Percentiles rank a stretch among this genome's conserved stretches.
These are phyloP conservation scores for Leptinotarsa lineolata DNA, from an alignment of 1,140 invertebrate genomes.

Conservation along the genomic window DNA sequence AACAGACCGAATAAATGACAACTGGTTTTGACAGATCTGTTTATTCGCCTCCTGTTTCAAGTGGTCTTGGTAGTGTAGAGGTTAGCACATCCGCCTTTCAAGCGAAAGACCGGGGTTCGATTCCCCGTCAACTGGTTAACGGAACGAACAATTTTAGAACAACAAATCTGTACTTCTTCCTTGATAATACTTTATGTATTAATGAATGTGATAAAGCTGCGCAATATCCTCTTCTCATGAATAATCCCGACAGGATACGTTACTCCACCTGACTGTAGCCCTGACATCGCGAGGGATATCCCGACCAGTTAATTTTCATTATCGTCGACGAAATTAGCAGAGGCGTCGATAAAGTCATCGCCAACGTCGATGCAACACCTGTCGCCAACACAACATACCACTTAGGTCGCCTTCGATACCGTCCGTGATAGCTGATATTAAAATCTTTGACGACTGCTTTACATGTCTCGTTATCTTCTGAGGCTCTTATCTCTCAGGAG, in stretches of 20 bases:
- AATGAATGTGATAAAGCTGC: too few relatives aligned
- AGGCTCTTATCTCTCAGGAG: slow-evolving; percentile 10
- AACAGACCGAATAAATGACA: too few relatives aligned
- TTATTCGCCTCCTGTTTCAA: too few relatives aligned
- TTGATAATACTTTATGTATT: too few relatives aligned
- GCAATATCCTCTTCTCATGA: not conserved
- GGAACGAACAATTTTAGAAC: too few relatives aligned
- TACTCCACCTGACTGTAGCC: not conserved
- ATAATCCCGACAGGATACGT: not conserved
- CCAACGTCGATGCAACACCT: slow-evolving; percentile 7
- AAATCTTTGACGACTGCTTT: slow-evolving; percentile 23
- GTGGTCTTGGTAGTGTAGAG: too few relatives aligned
- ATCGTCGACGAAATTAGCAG: slow-evolving; percentile 22
- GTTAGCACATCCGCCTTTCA: too few relatives aligned
- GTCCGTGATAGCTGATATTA: slow-evolving; percentile 16
- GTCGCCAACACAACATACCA: slow-evolving; percentile 24
- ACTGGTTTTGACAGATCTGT: too few relatives aligned
- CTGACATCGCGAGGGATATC: not conserved
- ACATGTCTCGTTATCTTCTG: slow-evolving; percentile 9
- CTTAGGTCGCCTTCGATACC: slow-evolving; percentile 22
- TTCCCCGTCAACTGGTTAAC: too few relatives aligned
- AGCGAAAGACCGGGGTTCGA: too few relatives aligned
- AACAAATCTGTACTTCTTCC: too few relatives aligned
- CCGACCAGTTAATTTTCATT: slow-evolving; percentile 12
- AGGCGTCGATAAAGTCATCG: slow-evolving; percentile 25